Evolutionary conservation across 2,888 invertebrate species (phyloP).

Genomic region (Yponomeuta malinellus): DNA sequence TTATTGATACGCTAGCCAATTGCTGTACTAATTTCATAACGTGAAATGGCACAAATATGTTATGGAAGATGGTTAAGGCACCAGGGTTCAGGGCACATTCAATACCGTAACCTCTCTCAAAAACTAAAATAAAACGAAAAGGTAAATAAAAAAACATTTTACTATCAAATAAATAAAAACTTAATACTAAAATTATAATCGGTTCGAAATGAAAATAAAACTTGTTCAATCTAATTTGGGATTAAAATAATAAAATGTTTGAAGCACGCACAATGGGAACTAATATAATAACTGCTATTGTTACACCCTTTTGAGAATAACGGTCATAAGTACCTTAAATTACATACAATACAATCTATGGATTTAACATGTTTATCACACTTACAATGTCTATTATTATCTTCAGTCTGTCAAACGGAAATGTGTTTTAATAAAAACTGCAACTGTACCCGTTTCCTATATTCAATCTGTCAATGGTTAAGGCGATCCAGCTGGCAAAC

Average conservation of each 20-base stretch:
- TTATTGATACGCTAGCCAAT: neutral
- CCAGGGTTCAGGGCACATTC: constrained; percentile 33
- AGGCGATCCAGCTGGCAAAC: no score
- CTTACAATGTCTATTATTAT: constrained; percentile 14
- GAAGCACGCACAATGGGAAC: constrained; percentile 16
- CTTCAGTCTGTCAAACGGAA: constrained; percentile 50
- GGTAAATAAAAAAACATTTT: constrained; percentile 50
- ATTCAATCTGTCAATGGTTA: no score
- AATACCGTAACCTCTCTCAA: constrained; percentile 5
- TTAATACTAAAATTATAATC: constrained; percentile 30
- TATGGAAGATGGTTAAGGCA: constrained; percentile 58
- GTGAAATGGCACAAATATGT: constrained; percentile 23
- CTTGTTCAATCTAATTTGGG: neutral
- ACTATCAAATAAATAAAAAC: constrained; percentile 52
- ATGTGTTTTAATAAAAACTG: neutral
- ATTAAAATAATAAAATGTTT: neutral
- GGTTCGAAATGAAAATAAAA: constrained; percentile 23
- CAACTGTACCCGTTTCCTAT: no score
- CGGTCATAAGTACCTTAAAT: constrained; percentile 20
- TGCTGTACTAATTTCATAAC: constrained; percentile 1
- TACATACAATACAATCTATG: constrained; percentile 21
- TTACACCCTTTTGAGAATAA: constrained; percentile 23
- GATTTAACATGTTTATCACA: neutral
- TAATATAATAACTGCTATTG: constrained; percentile 5
- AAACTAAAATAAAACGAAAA: constrained; percentile 37